A percentile compares a stretch with the other conserved stretches of the same genome.
phyloP scores from a whole-genome alignment of 1,140 invertebrate genomes.

The Contarinia nasturtii region DNA sequence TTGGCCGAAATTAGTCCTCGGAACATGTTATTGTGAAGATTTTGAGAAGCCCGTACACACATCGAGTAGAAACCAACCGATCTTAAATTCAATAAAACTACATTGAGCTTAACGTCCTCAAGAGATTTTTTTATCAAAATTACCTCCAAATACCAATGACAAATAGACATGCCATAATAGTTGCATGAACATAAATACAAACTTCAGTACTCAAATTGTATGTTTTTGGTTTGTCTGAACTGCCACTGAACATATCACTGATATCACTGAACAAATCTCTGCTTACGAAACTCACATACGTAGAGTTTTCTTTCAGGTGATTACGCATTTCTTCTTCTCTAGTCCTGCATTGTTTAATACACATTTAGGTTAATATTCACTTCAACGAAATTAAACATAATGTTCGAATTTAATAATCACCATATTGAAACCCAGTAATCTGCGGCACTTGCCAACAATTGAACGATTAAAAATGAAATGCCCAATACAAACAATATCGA shows the following conservation, averaged over 20 bases:
- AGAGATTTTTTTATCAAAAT: too few species aligned
- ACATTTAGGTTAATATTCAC: not conserved
- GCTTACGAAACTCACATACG: too few species aligned
- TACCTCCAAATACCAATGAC: not conserved
- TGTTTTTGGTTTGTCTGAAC: too few species aligned
- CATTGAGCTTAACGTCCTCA: not conserved
- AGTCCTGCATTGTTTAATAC: not conserved
- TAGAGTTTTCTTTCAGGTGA: not conserved
- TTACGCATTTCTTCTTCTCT: not conserved
- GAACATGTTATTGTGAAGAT: conserved; percentile 2
- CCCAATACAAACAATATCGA: conserved; percentile 20
- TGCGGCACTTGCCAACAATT: conserved; percentile 26
- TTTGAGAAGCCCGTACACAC: not conserved
- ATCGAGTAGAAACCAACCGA: conserved; percentile 3
- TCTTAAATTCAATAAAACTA: not conserved
- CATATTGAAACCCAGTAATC: conserved; percentile 44
- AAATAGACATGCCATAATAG: not conserved
- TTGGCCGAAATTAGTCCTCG: conserved; percentile 14
- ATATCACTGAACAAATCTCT: too few species aligned
- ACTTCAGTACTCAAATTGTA: not conserved
- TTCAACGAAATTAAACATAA: not conserved
- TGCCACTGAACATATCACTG: too few species aligned
- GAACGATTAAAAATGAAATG: conserved; percentile 24
- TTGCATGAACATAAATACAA: conserved; percentile 4
- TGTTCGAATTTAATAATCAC: conserved; percentile 9